phyloP scores from a whole-genome alignment of 1,140 invertebrate species.

The Sinella curviseta region DNA sequence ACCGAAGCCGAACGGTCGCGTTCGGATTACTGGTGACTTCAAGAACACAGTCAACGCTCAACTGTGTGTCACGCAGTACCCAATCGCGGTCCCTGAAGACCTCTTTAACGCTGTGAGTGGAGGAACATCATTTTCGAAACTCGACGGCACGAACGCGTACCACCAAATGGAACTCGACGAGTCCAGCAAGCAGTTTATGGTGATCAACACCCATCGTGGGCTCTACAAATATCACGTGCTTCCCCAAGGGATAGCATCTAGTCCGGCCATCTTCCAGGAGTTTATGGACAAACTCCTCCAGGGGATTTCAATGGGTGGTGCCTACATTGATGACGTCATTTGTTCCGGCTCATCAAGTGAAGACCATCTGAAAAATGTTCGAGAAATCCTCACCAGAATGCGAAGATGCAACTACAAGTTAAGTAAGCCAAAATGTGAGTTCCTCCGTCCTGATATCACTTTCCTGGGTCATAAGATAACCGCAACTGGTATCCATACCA shows the following conservation, averaged over 20 bases:
- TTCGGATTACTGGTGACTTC: conserved; percentile 53
- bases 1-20: conserved; percentile 52
- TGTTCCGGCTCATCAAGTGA: conserved; percentile 44
- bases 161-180: conserved; percentile 50
- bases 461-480: conserved; percentile 56
- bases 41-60: conserved; percentile 51
- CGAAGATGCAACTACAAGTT: conserved; percentile 43
- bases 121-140: conserved; percentile 48
- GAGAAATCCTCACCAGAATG: conserved; percentile 45
- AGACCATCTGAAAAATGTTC: conserved; percentile 47
- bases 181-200: conserved; percentile 44
- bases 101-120: conserved; percentile 42
- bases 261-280: conserved; percentile 54
- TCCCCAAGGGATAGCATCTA: conserved; percentile 20
- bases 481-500: conserved; percentile 52
- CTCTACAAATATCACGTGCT: conserved; percentile 47
- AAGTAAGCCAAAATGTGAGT: not conserved
- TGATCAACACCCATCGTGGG: conserved; percentile 50
- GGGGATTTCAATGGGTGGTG: conserved; percentile 42
- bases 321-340: conserved; percentile 54
- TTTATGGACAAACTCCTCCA: conserved; percentile 53
- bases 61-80: conserved; percentile 47
- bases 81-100: conserved; percentile 49
- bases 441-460: conserved; percentile 48
- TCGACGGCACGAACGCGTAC: conserved; percentile 49